Percentiles rank a stretch among this genome's conserved stretches.
Conservation (phyloP, 2,113 vertebrate species). For the Peromyscus californicus region DNA sequence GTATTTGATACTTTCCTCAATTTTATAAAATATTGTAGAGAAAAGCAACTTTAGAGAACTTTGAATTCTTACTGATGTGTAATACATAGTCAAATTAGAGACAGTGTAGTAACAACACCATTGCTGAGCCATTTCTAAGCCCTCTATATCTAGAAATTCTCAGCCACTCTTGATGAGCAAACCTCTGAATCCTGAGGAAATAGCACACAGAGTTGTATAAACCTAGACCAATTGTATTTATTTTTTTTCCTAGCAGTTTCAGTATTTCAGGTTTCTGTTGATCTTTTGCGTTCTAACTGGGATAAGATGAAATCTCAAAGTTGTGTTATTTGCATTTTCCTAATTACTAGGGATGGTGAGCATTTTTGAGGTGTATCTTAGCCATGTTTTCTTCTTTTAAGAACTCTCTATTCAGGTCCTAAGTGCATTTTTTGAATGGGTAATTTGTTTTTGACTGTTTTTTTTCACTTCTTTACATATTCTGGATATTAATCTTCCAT, state of each 20-base stretch:
- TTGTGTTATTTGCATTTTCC: neutral
- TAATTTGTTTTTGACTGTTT: neutral
- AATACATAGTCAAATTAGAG: neutral
- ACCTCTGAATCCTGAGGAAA: slow-evolving; percentile 30
- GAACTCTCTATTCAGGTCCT: neutral
- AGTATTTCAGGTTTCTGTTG: neutral
- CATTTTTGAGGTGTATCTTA: neutral
- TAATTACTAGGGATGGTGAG: neutral
- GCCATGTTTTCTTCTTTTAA: neutral
- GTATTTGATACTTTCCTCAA: slow-evolving; percentile 37
- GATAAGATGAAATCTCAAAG: neutral
- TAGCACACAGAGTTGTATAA: neutral
- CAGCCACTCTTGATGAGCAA: neutral
- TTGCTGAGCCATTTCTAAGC: neutral
- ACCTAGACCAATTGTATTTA: neutral
- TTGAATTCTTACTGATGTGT: slow-evolving; percentile 24
- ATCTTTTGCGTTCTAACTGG: neutral
- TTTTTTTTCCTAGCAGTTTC: slow-evolving; percentile 4
- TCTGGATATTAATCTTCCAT: neutral
- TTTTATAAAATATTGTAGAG: slow-evolving; percentile 30
- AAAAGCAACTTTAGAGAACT: slow-evolving; percentile 40
- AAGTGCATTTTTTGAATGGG: neutral
- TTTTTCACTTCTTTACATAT: neutral
- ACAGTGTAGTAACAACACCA: neutral
- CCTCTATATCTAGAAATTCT: neutral